Base-by-base conservation (phyloP, 2,113 vertebrate species). In the Tyrannus savana region DNA sequence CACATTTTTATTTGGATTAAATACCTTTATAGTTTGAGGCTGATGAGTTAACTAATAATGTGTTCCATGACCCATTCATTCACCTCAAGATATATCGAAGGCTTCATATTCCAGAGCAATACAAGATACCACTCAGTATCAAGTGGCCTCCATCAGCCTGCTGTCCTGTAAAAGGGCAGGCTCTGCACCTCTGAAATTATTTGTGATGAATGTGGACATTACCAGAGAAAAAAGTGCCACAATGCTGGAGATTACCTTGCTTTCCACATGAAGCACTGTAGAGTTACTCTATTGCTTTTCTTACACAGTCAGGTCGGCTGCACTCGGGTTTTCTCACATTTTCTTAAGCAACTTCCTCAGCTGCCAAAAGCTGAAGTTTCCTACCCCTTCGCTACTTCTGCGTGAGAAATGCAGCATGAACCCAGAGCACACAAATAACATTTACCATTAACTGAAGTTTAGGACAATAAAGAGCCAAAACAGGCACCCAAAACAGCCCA, bases 301-400 rank as follows among this genome's bases (percentile, higher is more conserved):
- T 84, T 33, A 60, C 0, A 0, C 6, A 63, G 27, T 18, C 59
- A 80, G 7, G 15, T 72, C 46, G 83, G 72, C 75, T 41, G 44
- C 27, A 35, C 58, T 77, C 50, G 19, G 0, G 3, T 76, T 89
- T 90, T 94, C 90, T 81, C 83, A 84, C 64, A 68, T 86, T 72
- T 90, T 86, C 60, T 95, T 50, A 72, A 72, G 73, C 85, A 92
- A 92, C 85, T 93, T 95, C 85, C 95, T 86, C 67, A 80, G 68
- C 55, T 39, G 47, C 42, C 76, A 74, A 23, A 80, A 62, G 53
- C 55, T 90, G 7, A 68, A 60, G 39, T 44, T 93, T 91, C 63
- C 90, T 64, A 41, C 42, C 9, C 6, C 55, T 80, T 22, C 41
- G 63, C 35, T 88, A 10, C 11, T 46, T 90, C 87, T 76, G 39